These are phyloP conservation scores for Mastomys natalensis DNA, from an alignment of 2,113 vertebrate genomes.

Conservation along the genomic window DNA sequence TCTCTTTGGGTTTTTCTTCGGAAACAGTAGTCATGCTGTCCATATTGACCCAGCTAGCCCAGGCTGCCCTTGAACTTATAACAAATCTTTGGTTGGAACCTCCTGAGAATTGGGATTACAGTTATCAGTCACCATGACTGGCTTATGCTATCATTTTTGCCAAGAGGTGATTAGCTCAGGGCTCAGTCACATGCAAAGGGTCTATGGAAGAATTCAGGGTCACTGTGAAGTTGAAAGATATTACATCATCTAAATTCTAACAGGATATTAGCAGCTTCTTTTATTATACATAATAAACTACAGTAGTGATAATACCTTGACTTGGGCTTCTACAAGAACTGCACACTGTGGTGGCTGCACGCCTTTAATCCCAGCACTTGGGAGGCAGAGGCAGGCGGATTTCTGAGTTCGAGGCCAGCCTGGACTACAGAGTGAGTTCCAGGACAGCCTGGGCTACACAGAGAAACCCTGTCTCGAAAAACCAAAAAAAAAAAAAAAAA, in stretches of 20 bases:
- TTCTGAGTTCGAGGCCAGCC: too few species aligned
- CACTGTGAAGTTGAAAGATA: slow-evolving; percentile 1
- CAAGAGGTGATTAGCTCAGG: background rate
- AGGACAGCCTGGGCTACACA: too few species aligned
- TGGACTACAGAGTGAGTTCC: too few species aligned
- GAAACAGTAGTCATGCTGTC: background rate
- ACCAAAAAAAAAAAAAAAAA: too few species aligned
- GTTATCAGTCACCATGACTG: background rate
- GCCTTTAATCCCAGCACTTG: too few species aligned
- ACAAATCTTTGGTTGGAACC: background rate
- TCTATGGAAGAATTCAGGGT: background rate
- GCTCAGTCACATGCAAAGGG: background rate
- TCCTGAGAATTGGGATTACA: background rate
- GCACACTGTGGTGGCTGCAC: background rate
- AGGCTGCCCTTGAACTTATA: background rate
- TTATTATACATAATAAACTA: background rate
- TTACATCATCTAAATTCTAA: slow-evolving; percentile 17
- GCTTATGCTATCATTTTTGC: background rate
- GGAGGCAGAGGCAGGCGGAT: too few species aligned
- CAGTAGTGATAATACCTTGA: background rate
- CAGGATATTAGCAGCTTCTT: background rate
- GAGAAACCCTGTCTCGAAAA: too few species aligned
- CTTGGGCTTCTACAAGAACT: background rate
- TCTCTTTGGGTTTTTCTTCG: too few species aligned
- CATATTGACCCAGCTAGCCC: background rate